Evolutionary conservation across 2,888 invertebrate species (phyloP), one percentile per base, ranked within the genome.

Genomic region (Polydesmus complanatus): DNA sequence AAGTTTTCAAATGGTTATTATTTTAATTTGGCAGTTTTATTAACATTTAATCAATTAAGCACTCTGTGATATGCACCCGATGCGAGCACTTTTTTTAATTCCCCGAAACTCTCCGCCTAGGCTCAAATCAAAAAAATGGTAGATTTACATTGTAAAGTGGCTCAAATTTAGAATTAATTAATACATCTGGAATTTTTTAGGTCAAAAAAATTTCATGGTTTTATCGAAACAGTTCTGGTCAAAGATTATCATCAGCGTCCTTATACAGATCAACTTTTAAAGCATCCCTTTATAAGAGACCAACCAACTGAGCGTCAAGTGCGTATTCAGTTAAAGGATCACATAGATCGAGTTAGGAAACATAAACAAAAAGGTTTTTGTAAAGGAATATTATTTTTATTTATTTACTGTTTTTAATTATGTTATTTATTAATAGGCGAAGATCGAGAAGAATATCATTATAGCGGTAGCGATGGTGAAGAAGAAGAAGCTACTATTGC

Each of bases 221-320:
- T 99, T 75, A 95, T 98, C 75, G 97, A 98, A 77, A 94, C 94
- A 69, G 95, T 97, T 71, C 81, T 96, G 71, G 94, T 96, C 63
- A 97, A 99, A 80, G 97, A 98, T 78, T 98, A 98, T 77, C 95
- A 95, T 75, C 92, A 93, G 78, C 81, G 98, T 72, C 97, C 97
- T 65, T 96, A 93, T 77, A 98, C 98, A 67, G 98, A 98, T 77
- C 91, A 95, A 75, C 82, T 99, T 67, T 79, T 99, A 67, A 94
- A 93, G 75, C 96, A 98, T 79, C 84, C 94, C 63, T 99, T 96
- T 77, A 95, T 99, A 72, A 85, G 91, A 77, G 97, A 98, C 79
- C 96, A 97, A 78, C 96, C 97, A 22, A 96, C 95, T 58, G 98
- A 99, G 77, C 80, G 96, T 69, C 94, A 97, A 80, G 95, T 97